A percentile compares a stretch with the other conserved stretches of the same genome.
phyloP scores from a whole-genome alignment of 2,113 vertebrate genomes.

The Bubo bubo region DNA sequence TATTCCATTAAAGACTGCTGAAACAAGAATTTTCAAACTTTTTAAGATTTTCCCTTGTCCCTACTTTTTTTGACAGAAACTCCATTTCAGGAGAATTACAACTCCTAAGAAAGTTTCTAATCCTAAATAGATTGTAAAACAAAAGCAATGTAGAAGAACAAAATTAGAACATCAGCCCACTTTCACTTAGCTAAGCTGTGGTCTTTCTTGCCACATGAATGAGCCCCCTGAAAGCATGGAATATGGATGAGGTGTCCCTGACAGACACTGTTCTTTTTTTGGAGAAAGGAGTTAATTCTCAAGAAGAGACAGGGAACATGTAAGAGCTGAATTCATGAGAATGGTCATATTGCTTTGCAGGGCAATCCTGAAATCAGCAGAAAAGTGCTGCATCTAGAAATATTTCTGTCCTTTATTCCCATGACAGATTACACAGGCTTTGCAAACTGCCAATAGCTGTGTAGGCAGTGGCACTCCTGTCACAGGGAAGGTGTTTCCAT shows the following conservation, averaged over 20 bases:
- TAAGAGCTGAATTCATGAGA: background rate
- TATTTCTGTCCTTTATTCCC: slow-evolving; percentile 35
- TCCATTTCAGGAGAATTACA: background rate
- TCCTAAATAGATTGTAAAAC: background rate
- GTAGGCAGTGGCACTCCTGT: background rate
- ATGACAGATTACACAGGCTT: background rate
- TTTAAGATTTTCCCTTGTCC: background rate
- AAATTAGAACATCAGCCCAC: background rate
- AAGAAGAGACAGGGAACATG: background rate
- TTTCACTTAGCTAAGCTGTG: background rate
- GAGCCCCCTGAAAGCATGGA: background rate
- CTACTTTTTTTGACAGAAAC: background rate
- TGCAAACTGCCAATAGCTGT: background rate
- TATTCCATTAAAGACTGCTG: background rate
- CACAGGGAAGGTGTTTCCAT: slow-evolving; percentile 2
- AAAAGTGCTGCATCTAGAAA: background rate
- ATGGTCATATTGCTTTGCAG: background rate
- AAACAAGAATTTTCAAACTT: background rate
- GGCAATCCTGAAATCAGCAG: background rate
- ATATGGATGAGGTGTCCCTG: background rate
- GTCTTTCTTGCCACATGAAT: background rate
- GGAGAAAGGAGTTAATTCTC: background rate
- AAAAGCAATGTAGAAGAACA: background rate
- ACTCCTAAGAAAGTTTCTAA: background rate
- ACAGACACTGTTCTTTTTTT: background rate